Conservation (phyloP, 2,888 invertebrate species). For the Xestia rhomboidea region DNA sequence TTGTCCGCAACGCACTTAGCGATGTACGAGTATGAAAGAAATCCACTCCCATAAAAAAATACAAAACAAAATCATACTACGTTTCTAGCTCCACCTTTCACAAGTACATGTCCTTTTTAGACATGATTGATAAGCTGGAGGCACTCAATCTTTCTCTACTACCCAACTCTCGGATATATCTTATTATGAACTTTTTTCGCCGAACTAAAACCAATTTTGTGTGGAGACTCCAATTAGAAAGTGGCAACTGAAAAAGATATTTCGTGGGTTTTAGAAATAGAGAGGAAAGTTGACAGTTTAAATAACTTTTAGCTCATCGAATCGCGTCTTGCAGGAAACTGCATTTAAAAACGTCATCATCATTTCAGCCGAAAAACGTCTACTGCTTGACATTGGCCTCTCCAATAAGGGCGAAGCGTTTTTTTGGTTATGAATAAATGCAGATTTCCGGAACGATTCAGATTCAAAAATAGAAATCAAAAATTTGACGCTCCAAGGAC, state of each 20-base stretch:
- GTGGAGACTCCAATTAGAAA: conserved; percentile 13
- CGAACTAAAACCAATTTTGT: conserved; percentile 22
- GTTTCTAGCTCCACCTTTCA: conserved; percentile 10
- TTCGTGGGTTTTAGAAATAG: background rate
- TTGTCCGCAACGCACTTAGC: background rate
- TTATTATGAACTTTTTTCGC: conserved; percentile 39
- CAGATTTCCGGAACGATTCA: too few relatives aligned
- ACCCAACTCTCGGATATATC: conserved; percentile 27
- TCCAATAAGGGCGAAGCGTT: too few relatives aligned
- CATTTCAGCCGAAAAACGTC: too few relatives aligned
- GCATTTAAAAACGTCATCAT: background rate
- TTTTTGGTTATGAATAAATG: too few relatives aligned
- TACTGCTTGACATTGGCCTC: too few relatives aligned
- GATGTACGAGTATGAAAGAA: background rate
- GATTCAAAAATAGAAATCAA: too few relatives aligned
- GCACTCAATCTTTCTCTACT: conserved; percentile 50
- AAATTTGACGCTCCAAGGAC: too few relatives aligned
- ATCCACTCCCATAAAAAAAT: conserved; percentile 5
- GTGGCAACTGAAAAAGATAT: background rate
- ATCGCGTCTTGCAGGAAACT: background rate
- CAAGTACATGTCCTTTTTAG: conserved; percentile 43
- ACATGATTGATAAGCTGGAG: conserved; percentile 52
- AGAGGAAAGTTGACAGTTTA: background rate
- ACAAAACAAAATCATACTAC: conserved; percentile 17
- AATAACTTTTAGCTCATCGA: background rate